Evolutionary conservation across 2,797 vertebrate species (phyloP).

Genomic region (Gambelia wislizenii): DNA sequence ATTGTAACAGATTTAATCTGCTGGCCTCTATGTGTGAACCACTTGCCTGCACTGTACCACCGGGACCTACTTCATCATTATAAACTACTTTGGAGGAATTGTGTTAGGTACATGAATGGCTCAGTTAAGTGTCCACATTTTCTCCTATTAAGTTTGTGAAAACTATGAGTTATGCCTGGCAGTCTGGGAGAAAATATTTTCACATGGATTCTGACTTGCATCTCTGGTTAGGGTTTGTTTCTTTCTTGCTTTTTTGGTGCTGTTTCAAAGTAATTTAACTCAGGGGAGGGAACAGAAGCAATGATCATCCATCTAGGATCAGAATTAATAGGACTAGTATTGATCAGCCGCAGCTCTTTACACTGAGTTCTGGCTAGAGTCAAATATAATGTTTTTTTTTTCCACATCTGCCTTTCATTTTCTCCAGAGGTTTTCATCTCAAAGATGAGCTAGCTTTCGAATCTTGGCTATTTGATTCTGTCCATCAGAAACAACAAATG

Average conservation of each 20-base stretch:
- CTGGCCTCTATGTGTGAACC: conserved; percentile 31
- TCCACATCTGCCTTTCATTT: conserved; percentile 72
- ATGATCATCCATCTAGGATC: conserved; percentile 67
- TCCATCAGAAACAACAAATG: conserved; percentile 27
- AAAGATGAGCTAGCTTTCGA: conserved; percentile 55
- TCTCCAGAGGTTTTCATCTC: conserved; percentile 62
- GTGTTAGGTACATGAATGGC: conserved; percentile 45
- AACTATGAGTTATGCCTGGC: conserved; percentile 53
- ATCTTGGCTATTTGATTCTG: conserved; percentile 61
- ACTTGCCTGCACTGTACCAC: conserved; percentile 1
- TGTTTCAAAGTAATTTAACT: conserved; percentile 78
- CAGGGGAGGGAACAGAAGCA: conserved; percentile 68
- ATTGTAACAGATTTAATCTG: neutral
- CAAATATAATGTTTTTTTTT: conserved; percentile 74
- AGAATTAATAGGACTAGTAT: conserved; percentile 78
- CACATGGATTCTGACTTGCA: conserved; percentile 58
- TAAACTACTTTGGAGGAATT: conserved; percentile 30
- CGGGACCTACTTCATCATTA: conserved; percentile 45
- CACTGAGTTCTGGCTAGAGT: conserved; percentile 64
- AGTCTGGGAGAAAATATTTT: conserved; percentile 67
- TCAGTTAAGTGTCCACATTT: conserved; percentile 47
- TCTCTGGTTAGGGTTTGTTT: conserved; percentile 35
- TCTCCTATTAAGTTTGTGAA: conserved; percentile 53
- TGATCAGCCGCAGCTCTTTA: conserved; percentile 73
- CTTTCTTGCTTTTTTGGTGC: conserved; percentile 54